Percentiles rank a stretch among this genome's conserved stretches.
Conservation (phyloP, 2,113 vertebrate genomes). For the Gobio gobio region DNA sequence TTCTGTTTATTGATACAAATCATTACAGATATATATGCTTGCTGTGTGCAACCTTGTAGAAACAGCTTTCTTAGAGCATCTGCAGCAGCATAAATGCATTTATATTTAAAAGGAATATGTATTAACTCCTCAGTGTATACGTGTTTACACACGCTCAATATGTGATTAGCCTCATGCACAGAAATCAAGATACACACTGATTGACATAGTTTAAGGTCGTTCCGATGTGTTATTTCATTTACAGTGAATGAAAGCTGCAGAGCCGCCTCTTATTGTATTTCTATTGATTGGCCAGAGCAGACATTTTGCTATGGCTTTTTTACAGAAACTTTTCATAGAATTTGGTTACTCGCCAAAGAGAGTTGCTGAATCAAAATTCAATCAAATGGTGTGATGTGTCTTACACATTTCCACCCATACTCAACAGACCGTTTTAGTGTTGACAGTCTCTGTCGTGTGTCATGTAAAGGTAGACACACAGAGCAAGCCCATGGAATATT, state of each 20-base stretch:
- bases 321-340: background rate
- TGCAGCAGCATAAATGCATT: background rate
- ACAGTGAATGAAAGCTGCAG: background rate
- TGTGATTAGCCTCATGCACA: background rate
- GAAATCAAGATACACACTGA: background rate
- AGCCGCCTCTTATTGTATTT: background rate
- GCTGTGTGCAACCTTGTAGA: background rate
- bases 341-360: background rate
- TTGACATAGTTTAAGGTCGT: background rate
- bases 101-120: background rate
- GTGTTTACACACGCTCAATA: background rate
- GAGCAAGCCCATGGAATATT: constrained; percentile 34
- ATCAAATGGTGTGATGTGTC: background rate
- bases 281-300: background rate
- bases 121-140: background rate
- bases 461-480: background rate
- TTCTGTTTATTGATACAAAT: background rate
- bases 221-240: background rate
- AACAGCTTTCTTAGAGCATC: background rate
- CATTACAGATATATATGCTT: background rate
- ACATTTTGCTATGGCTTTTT: background rate
- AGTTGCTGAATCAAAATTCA: background rate
- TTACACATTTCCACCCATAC: background rate
- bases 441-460: background rate
- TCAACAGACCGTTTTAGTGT: background rate